Base-by-base conservation (phyloP, 2,113 vertebrate genomes). In the Ranitomeya imitator region DNA sequence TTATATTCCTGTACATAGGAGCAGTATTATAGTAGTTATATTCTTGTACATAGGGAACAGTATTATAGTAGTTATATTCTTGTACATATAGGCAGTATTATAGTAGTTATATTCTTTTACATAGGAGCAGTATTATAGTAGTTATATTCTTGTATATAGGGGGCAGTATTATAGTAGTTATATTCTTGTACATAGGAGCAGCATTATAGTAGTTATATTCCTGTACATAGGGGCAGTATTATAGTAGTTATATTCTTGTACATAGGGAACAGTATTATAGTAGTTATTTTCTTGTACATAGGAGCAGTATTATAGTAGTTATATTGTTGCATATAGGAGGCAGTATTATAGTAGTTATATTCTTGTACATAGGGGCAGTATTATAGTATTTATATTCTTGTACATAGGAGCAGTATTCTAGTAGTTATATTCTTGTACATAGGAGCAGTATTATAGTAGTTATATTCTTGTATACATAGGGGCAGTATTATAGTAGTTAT, bases 1-100 rank as follows among this genome's bases (percentile, higher is more conserved):
- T 55, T 55, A 55, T 55, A 55, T 55, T 55, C 54, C 4, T 55
- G 54, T 55, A 55, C 11, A 55, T 55, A 55, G 54, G n/a, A 55
- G 65, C 23, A 69, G 65, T 69, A 69, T 69, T 69, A 69, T 69
- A 69, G 65, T 69, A 69, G 65, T 69, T 69, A 69, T 69, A 69
- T 69, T 69, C 65, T 26, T 69, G 65, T 69, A 69, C 23, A 69
- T 69, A 69, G 65, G 65, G 5, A n/a, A n/a, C 65, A 69, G 65
- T 69, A 69, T 69, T 69, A 69, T 26, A 69, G 65, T 69, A 69
- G 65, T 69, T 69, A 69, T 69, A 69, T 69, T 69, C n/a, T 26
- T 69, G n/a, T 69, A 69, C 11, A 69, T 69, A 69, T 2, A 10
- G 18, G 60, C 60, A 61, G 65, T 69, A 69, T 69, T 69, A 69